These are phyloP conservation scores for Orbicella faveolata DNA, from an alignment of 64 coral and sea anemone species.

Conservation along the genomic window DNA sequence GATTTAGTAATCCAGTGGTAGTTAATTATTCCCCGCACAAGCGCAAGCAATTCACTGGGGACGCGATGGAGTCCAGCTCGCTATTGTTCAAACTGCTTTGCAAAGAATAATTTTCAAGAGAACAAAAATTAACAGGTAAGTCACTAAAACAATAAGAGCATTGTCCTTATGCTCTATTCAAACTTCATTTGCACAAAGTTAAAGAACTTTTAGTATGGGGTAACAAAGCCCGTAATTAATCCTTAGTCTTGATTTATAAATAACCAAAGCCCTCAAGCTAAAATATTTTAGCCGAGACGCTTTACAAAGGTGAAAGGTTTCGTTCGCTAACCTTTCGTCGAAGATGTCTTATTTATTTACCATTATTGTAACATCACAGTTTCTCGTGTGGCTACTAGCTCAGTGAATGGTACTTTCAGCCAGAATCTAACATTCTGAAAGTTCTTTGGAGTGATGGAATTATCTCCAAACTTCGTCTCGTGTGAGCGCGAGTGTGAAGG, in stretches of 20 bases:
- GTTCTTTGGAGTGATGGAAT: conserved; percentile 19
- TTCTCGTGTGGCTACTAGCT: background rate
- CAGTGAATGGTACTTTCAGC: background rate
- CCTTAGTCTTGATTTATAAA: background rate
- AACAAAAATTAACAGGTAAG: conserved; percentile 45
- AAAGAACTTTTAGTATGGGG: background rate
- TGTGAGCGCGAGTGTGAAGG: background rate
- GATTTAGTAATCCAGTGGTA: background rate
- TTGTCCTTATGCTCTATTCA: conserved; percentile 11
- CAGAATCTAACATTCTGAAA: background rate
- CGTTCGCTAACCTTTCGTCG: background rate
- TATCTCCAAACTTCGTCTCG: background rate
- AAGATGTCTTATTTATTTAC: background rate
- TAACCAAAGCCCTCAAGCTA: background rate
- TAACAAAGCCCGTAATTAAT: conserved; percentile 9
- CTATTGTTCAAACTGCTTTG: background rate
- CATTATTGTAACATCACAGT: background rate
- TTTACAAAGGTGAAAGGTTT: background rate
- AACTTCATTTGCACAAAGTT: conserved; percentile 35
- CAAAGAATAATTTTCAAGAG: conserved; percentile 1
- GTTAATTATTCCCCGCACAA: background rate
- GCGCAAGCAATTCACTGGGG: background rate
- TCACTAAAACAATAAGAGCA: conserved; percentile 10
- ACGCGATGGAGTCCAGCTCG: background rate
- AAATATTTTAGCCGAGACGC: background rate